Evolutionary conservation across 2,888 invertebrate genomes (phyloP).

Genomic region (Agrenia bidenticulata): DNA sequence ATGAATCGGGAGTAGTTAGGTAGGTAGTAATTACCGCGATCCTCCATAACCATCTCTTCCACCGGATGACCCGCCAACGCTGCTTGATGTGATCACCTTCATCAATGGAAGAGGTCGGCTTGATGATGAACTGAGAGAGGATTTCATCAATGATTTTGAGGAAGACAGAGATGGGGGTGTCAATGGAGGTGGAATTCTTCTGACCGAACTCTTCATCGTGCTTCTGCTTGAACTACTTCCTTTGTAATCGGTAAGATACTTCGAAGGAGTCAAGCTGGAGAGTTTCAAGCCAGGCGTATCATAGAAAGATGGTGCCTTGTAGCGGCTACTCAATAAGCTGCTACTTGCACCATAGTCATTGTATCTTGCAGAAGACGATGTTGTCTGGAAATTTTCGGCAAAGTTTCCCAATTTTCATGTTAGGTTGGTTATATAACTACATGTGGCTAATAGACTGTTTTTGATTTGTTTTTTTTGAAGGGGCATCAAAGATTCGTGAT

Average conservation of each 20-base stretch:
- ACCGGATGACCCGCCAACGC: conserved; percentile 32
- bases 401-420: conserved; percentile 39
- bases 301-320: conserved; percentile 36
- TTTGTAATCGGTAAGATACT: conserved; percentile 40
- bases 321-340: conserved; percentile 30
- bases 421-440: too few species aligned
- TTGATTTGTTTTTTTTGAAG: too few species aligned
- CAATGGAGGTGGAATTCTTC: conserved; percentile 52
- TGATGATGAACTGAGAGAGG: conserved; percentile 33
- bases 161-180: conserved; percentile 37
- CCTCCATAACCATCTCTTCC: conserved; percentile 51
- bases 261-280: conserved; percentile 29
- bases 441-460: too few species aligned
- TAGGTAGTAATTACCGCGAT: conserved; percentile 51
- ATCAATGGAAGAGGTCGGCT: conserved; percentile 39
- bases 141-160: not conserved
- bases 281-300: conserved; percentile 38
- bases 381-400: conserved; percentile 47
- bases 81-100: conserved; percentile 37
- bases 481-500: too few species aligned
- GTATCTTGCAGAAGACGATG: conserved; percentile 36
- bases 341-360: conserved; percentile 34
- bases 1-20: conserved; percentile 37
- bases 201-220: conserved; percentile 41
- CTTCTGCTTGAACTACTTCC: conserved; percentile 28